Base-by-base conservation (phyloP, 2,113 vertebrate species). In the Tonatia bakeri region DNA sequence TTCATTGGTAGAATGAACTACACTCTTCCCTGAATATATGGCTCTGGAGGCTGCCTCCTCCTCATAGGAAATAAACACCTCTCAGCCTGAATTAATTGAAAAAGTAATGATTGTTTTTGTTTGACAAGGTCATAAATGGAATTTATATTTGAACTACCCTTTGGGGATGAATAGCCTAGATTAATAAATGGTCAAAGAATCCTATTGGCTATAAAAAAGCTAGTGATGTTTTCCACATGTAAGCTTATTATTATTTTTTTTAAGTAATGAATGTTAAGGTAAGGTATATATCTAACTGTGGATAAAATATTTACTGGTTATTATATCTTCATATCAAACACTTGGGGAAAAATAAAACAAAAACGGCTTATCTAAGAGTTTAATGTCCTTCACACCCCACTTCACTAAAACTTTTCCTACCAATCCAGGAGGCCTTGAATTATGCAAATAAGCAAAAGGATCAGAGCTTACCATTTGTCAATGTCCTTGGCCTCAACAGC, bases 61-160 rank as follows among this genome's bases (percentile, higher is more conserved):
- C 76, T 59, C 56, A 26, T 40, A 75, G 87, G 61, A 93, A 95
- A 91, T 36, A 89, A 75, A 90, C 54, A 79, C 64, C 8, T 70
- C 80, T 79, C 70, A 36, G 76, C 90, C 70, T 54, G 72, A 94
- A 67, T 87, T 83, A 92, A 93, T 0, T 31, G 33, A 90, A 83
- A 87, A 92, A 72, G 31, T 36, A 92, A 95, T 38, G 65, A 72
- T 7, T 88, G 40, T 15, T 87, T 95, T 61, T 77, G 52, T 79
- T 90, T 93, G 40, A 45, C 33, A 72, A 90, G 26, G 47, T 72
- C 84, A 43, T 38, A 95, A 77, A 2, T 50, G 33, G 24, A 61
- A 54, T 89, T 96, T 85, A 81, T 87, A 93, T 77, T 89, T 86
- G 61, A 95, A 73, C 38, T 77, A 65, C 7, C 6, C 17, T 73